These are phyloP conservation scores for Drosophila prosaltans DNA, from an alignment of 1,140 invertebrate species.

Conservation along the genomic window DNA sequence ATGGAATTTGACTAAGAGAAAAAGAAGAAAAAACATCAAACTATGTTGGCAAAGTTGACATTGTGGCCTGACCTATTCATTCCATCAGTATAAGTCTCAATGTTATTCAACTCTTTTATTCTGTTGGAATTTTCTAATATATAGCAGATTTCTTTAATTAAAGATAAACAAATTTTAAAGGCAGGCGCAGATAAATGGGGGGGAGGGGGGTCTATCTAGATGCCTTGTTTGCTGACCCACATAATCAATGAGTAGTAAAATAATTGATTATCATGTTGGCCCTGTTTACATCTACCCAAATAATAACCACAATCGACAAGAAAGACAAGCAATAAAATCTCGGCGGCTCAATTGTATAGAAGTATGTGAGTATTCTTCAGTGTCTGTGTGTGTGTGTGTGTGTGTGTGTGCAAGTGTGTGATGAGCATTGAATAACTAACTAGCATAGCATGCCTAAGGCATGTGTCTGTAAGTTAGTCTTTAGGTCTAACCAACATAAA, in stretches of 20 bases:
- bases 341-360: conserved; percentile 29
- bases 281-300: conserved; percentile 39
- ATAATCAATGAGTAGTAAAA: conserved; percentile 77
- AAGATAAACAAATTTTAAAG: conserved; percentile 47
- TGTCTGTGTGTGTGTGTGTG: conserved; percentile 18
- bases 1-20: not conserved
- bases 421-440: conserved; percentile 32
- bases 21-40: not conserved
- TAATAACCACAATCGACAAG: conserved; percentile 51
- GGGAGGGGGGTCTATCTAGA: not conserved
- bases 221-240: conserved; percentile 65
- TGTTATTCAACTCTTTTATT: not conserved
- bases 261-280: conserved; percentile 78
- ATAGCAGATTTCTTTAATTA: conserved; percentile 51
- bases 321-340: conserved; percentile 57
- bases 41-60: not conserved
- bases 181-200: conserved; percentile 13
- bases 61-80: not conserved
- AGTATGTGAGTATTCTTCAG: conserved; percentile 6
- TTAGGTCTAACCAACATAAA: conserved; percentile 35
- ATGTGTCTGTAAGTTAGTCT: conserved; percentile 29
- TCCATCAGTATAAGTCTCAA: not conserved
- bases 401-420: conserved; percentile 32
- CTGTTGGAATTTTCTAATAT: conserved; percentile 22
- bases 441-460: conserved; percentile 21